Evolutionary conservation across 2,888 invertebrate species (phyloP), one percentile per base, ranked within the genome.

Genomic region (Rhimphoctona megacephalus): DNA sequence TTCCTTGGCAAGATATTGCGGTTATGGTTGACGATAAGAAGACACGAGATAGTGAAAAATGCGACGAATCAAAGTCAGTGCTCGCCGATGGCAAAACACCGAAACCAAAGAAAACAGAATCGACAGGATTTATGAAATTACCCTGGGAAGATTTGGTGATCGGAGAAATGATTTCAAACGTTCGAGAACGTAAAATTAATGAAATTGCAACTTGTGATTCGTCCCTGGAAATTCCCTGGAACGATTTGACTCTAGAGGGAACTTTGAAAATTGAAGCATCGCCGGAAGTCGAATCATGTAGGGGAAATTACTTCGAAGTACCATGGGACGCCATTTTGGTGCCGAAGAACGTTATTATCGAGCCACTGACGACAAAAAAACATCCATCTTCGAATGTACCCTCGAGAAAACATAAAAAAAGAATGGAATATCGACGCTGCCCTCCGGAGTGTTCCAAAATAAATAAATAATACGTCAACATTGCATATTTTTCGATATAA

Each of bases 1-100:
- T 93, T 78, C 93, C 93, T 1, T 93, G 93, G 92, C 90, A 89
- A 74, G 92, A 93, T 70, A 92, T 92, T 36, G 91, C 90, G n/a
- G 80, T 82, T 82, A 70, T 64, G 73, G n/a, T 30, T 19, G 73
- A 66, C 14, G 78, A 67, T 14, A 25, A 14, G 73, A 39, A 88
- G 89, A 54, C 43, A 83, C 85, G 57, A 87, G 89, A n/a, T 54
- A 82, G 82, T 7, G 11, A 66, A 25, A 80, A 74, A 43, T 54
- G n/a, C 7, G 67, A 77, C 25, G 72, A 80, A n/a, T 30, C 67
- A n/a, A n/a, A 76, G 33, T 36, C 57, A 54, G 22, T 8, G 22
- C 25, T 17, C 4, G 22, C 33, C 80, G 33, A 74, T 14, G 57
- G 73, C 9, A 9, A 77, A 33, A 7, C 49, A 33, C n/a, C 17